Evolutionary conservation across 92 coral and sea anemone genomes (phyloP), one percentile per base, ranked within the genome.

Genomic region (Desmophyllum pertusum): DNA sequence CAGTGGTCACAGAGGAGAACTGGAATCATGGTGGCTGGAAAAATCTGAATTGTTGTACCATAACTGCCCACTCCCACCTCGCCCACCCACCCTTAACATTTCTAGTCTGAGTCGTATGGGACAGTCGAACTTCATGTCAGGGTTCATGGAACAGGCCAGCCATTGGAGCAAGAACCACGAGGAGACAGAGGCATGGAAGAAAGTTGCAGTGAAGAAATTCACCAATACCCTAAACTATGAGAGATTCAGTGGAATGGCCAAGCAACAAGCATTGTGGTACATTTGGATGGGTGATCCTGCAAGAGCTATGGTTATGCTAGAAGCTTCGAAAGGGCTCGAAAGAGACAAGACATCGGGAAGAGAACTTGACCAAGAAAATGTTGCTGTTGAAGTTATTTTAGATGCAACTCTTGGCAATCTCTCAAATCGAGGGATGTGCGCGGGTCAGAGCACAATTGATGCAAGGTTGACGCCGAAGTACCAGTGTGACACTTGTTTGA

Each of bases 21-120:
- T 90, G 17, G 78, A 83, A 31, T 83, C 93, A 1, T 90, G 93
- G 93, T 90, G 93, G 93, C 85, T 90, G 29, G 93, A 90, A 72
- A 48, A 36, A 59, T 69, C 90, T 5, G 93, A 90, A 61, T 36
- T 90, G 71, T 51, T 70, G 79, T 83, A 78, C 59, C 72, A 75
- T 30, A 48, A 73, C 30, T 77, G 90, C 42, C 93, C 91, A 0
- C 86, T 66, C 6, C 88, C 90, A 4, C 85, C 92, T 6, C 55
- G 61, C 27, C 92, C 87, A 7, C 61, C 79, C 53, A 73, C 43
- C 55, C 48, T 83, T 17, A 83, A 71, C 51, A 39, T 74, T 25
- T 29, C 33, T 9, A 73, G 17, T 23, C 39, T 68, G 18, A 23
- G 53, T 40, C 31, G 35, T 5, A 27, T n/a, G 50, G 36, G 45